These are phyloP conservation scores for Enhydra lutris DNA, from an alignment of 2,113 vertebrate genomes.

Conservation along the genomic window DNA sequence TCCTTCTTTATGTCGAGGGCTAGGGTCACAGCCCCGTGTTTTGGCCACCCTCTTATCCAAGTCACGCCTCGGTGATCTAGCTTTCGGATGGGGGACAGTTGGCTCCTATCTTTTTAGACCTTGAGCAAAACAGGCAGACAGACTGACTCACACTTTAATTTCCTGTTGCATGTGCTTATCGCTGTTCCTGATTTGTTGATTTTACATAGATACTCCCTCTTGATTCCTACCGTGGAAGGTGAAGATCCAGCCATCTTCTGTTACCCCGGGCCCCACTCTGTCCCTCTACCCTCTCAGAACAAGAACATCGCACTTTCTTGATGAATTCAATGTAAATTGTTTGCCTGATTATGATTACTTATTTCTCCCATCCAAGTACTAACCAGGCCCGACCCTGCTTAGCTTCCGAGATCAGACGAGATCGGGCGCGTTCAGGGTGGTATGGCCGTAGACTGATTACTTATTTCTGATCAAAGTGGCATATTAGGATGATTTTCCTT, in stretches of 20 bases:
- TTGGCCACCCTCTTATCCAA: neutral
- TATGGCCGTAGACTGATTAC: too few species aligned
- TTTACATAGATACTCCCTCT: conserved; percentile 24
- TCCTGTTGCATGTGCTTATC: neutral
- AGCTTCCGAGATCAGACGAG: too few species aligned
- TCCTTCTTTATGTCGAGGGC: neutral
- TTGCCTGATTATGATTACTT: neutral
- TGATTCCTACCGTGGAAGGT: conserved; percentile 15
- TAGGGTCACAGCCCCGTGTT: neutral
- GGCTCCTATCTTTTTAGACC: neutral
- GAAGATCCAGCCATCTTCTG: neutral
- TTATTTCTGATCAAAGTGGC: neutral
- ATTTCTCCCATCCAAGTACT: too few species aligned
- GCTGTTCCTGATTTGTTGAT: conserved; percentile 22
- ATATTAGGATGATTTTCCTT: neutral
- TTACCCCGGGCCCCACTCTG: neutral
- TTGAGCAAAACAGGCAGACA: neutral
- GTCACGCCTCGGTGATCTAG: neutral
- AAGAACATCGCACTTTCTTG: neutral
- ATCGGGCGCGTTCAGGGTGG: too few species aligned
- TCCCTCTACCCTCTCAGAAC: conserved; percentile 29
- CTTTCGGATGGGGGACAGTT: neutral
- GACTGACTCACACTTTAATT: neutral
- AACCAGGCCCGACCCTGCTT: too few species aligned
- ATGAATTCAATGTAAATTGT: neutral